Percentiles rank a stretch among this genome's conserved stretches.
These are phyloP conservation scores for Coenonympha arcania DNA, from an alignment of 2,888 invertebrate genomes.

Conservation along the genomic window DNA sequence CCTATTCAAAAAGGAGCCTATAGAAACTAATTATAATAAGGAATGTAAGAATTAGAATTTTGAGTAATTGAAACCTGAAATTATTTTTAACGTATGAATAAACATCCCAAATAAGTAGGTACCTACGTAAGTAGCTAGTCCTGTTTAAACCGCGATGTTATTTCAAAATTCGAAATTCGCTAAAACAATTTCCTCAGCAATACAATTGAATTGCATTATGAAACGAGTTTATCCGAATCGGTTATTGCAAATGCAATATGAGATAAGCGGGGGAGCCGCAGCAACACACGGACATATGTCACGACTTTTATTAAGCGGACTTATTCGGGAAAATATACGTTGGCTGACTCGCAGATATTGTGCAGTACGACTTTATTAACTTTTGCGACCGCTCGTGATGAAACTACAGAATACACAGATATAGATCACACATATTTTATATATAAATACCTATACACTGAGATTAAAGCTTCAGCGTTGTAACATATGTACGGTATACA, in stretches of 20 bases:
- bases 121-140: no score
- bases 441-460: not conserved
- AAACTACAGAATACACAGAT: conserved; percentile 6
- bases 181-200: conserved; percentile 23
- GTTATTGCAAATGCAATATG: conserved; percentile 36
- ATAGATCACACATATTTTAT: no score
- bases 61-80: no score
- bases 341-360: conserved; percentile 18
- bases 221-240: conserved; percentile 31
- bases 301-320: conserved; percentile 59
- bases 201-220: conserved; percentile 30
- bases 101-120: not conserved
- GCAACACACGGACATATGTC: conserved; percentile 65
- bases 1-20: no score
- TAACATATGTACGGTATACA: no score
- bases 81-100: not conserved
- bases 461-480: not conserved
- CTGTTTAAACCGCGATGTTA: not conserved
- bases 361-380: conserved; percentile 25
- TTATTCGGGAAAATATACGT: conserved; percentile 42
- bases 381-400: conserved; percentile 27
- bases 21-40: no score
- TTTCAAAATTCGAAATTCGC: conserved; percentile 14
- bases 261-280: conserved; percentile 41
- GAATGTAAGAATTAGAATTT: no score